These are phyloP conservation scores for Sinocyclocheilus anshuiensis DNA, from an alignment of 2,113 vertebrate species.

Conservation along the genomic window DNA sequence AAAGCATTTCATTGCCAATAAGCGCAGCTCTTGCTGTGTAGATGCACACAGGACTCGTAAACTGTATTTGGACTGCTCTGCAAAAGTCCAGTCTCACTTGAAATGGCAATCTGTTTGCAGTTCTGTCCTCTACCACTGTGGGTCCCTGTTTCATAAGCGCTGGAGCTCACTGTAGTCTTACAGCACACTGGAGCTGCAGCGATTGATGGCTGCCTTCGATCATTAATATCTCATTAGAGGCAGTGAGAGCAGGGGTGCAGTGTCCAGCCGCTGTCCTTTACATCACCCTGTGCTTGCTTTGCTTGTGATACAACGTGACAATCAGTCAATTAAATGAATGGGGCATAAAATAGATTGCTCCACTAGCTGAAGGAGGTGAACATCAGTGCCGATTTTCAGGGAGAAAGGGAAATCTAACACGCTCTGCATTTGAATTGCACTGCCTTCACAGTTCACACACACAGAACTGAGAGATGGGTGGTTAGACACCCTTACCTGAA, in stretches of 20 bases:
- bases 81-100: neutral
- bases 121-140: slow-evolving; percentile 26
- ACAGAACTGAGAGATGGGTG: neutral
- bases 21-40: neutral
- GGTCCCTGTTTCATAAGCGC: slow-evolving; percentile 40
- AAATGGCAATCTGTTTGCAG: neutral
- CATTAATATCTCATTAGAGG: slow-evolving; percentile 41
- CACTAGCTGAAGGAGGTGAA: slow-evolving; percentile 46
- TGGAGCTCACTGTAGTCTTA: neutral
- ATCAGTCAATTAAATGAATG: slow-evolving; percentile 61
- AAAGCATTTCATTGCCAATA: neutral
- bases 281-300: neutral
- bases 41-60: no score
- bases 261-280: slow-evolving; percentile 19
- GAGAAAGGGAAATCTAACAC: neutral
- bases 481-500: neutral
- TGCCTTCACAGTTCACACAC: neutral
- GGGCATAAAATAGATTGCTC: slow-evolving; percentile 59
- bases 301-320: slow-evolving; percentile 56
- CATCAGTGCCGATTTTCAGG: slow-evolving; percentile 58
- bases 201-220: slow-evolving; percentile 21
- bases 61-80: neutral
- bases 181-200: neutral
- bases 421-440: slow-evolving; percentile 20
- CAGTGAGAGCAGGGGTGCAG: neutral